Percentiles rank a stretch among this genome's conserved stretches.
phyloP scores from a whole-genome alignment of 2,888 invertebrate genomes.

The Amorpha juglandis region DNA sequence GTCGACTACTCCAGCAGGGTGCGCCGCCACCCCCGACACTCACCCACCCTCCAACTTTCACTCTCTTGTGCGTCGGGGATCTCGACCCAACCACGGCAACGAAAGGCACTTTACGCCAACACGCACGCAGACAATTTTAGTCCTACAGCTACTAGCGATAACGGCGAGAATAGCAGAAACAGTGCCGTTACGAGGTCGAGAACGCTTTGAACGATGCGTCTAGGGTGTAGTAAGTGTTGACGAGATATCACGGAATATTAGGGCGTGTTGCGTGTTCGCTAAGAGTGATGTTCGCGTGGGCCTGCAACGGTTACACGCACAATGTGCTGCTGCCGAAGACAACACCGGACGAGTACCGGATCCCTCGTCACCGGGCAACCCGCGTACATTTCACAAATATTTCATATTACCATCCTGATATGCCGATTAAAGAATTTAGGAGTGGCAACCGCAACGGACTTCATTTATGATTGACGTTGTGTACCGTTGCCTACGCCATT shows the following conservation, averaged over 20 bases:
- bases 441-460: conserved; percentile 10
- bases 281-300: conserved; percentile 61
- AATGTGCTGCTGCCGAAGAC: conserved; percentile 75
- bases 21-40: conserved; percentile 62
- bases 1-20: conserved; percentile 79
- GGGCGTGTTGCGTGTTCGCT: conserved; percentile 49
- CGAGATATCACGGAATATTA: conserved; percentile 56
- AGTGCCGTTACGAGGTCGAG: conserved; percentile 69
- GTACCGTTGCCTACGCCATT: neutral
- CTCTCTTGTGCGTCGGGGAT: conserved; percentile 80
- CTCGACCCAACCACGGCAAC: conserved; percentile 61
- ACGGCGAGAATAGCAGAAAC: conserved; percentile 59
- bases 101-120: conserved; percentile 62
- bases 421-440: conserved; percentile 37
- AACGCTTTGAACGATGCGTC: conserved; percentile 75
- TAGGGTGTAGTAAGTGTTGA: conserved; percentile 73
- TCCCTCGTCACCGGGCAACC: conserved; percentile 75
- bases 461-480: neutral
- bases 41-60: conserved; percentile 78
- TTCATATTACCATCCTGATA: conserved; percentile 51
- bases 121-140: conserved; percentile 47
- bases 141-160: conserved; percentile 48
- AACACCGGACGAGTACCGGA: conserved; percentile 74
- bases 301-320: conserved; percentile 59
- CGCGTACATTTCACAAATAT: conserved; percentile 63